Conservation (phyloP, 2,888 invertebrate genomes). For the Rhopalosiphum nymphaeae region DNA sequence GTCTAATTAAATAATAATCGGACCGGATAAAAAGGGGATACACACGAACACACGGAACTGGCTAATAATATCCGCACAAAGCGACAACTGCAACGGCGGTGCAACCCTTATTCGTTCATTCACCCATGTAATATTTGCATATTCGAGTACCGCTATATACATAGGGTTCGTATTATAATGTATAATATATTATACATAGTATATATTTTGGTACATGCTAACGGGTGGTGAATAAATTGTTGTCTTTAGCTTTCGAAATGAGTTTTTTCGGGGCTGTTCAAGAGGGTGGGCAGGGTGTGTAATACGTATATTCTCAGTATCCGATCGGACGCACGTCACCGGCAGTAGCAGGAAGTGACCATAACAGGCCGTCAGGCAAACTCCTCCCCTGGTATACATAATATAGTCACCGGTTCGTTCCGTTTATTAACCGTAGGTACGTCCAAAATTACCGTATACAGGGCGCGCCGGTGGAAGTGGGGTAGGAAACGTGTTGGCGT, state of each 20-base stretch:
- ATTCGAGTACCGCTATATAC: not conserved
- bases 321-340: not conserved
- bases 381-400: slow-evolving; percentile 10
- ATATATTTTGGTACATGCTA: not conserved
- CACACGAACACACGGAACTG: not conserved
- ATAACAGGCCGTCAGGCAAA: slow-evolving; percentile 45
- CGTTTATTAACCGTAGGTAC: slow-evolving; percentile 54
- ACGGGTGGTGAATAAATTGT: slow-evolving; percentile 22
- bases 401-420: not conserved
- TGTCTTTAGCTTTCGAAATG: slow-evolving; percentile 16
- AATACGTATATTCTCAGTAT: not conserved
- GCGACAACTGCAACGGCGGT: not conserved
- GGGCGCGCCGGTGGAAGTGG: not conserved
- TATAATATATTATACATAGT: not conserved
- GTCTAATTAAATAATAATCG: slow-evolving; percentile 42
- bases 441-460: slow-evolving; percentile 26
- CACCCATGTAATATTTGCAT: slow-evolving; percentile 7
- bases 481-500: slow-evolving; percentile 23
- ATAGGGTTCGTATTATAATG: not conserved
- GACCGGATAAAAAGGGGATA: slow-evolving; percentile 41
- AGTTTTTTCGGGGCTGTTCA: slow-evolving; percentile 6
- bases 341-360: slow-evolving; percentile 36
- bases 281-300: not conserved
- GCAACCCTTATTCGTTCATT: not conserved
- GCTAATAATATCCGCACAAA: slow-evolving; percentile 41